These are phyloP conservation scores for Cheilosia scutellata DNA, from an alignment of 2,888 invertebrate species.

Conservation along the genomic window DNA sequence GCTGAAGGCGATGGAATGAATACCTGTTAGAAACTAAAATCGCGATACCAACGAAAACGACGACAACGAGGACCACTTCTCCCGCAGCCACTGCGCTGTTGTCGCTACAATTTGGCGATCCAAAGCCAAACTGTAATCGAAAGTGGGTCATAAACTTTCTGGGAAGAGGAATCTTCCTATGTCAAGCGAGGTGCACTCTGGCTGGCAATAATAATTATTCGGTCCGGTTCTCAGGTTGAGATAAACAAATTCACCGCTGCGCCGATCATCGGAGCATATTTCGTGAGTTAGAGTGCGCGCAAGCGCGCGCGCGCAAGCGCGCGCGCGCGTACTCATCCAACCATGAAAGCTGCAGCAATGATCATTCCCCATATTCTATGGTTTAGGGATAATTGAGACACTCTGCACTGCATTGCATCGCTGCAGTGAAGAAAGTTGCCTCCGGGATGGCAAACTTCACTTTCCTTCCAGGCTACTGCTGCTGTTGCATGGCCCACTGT, in stretches of 20 bases:
- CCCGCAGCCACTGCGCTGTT: constrained; percentile 15
- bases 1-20: constrained; percentile 71
- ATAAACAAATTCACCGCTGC: constrained; percentile 60
- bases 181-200: constrained; percentile 60
- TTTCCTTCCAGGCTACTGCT: constrained; percentile 57
- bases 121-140: constrained; percentile 68
- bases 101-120: constrained; percentile 70
- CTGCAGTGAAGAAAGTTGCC: constrained; percentile 68
- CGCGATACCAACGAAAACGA: constrained; percentile 66
- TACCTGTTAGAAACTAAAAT: constrained; percentile 75
- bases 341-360: constrained; percentile 63
- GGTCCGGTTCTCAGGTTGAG: constrained; percentile 73
- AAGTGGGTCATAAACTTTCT: constrained; percentile 76
- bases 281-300: constrained; percentile 21
- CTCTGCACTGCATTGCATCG: constrained; percentile 29
- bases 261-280: constrained; percentile 34
- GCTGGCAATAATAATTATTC: constrained; percentile 73
- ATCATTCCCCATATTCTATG: constrained; percentile 70
- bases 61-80: constrained; percentile 27
- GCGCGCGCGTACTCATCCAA: constrained; percentile 41
- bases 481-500: constrained; percentile 9
- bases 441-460: constrained; percentile 70
- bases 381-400: constrained; percentile 76
- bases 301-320: too few species aligned
- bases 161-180: constrained; percentile 69